phyloP scores from a whole-genome alignment of 2,113 vertebrate species.

The Clinocottus analis region DNA sequence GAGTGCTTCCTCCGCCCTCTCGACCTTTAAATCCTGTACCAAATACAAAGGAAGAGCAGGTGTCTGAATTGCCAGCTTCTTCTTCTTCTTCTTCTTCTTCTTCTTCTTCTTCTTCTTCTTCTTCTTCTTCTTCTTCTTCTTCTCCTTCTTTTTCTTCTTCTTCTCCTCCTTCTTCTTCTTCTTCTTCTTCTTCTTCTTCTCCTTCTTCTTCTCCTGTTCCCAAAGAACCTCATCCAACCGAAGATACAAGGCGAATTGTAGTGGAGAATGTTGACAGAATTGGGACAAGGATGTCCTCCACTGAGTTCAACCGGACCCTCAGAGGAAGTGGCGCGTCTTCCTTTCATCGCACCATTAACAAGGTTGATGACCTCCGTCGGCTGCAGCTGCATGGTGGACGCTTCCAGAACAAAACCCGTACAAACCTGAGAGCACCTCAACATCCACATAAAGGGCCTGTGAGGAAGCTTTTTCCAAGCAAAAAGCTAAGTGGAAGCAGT shows the following conservation, averaged over 20 bases:
- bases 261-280: not conserved
- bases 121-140: too few relatives aligned
- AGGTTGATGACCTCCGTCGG: not conserved
- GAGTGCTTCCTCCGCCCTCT: constrained; percentile 5
- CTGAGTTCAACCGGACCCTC: constrained; percentile 19
- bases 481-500: constrained; percentile 12
- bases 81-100: too few relatives aligned
- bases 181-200: too few relatives aligned
- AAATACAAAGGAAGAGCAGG: not conserved
- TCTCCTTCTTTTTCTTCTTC: too few relatives aligned
- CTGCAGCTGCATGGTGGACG: not conserved
- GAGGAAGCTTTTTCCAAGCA: constrained; percentile 34
- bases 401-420: constrained; percentile 56
- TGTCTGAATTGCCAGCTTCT: not conserved
- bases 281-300: not conserved
- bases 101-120: too few relatives aligned
- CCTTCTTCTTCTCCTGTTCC: not conserved
- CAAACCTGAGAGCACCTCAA: constrained; percentile 33
- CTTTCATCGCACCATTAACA: constrained; percentile 11
- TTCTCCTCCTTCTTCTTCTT: too few relatives aligned
- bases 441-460: constrained; percentile 25
- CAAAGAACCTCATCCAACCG: not conserved
- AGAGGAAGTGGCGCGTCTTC: not conserved
- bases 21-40: constrained; percentile 16
- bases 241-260: not conserved